Base-by-base conservation (phyloP, 1,140 invertebrate species). In the Latrodectus geometricus region DNA sequence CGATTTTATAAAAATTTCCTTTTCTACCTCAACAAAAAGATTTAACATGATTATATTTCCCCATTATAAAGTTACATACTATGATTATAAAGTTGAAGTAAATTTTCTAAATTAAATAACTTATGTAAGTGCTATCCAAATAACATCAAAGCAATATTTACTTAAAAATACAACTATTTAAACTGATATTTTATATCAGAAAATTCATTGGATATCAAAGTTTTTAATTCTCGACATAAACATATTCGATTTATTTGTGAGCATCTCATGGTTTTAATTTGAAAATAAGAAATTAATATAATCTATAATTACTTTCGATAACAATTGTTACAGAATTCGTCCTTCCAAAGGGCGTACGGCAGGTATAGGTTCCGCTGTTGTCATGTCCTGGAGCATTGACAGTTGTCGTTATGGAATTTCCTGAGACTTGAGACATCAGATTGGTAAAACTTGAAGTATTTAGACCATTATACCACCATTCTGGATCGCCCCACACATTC, bases 351-450 rank as follows among this genome's bases (percentile, higher is more conserved):
- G 73, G 73, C 0, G 73, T 54, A 7, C 23, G 21, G 23, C 82
- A 84, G 15, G 35, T 52, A 54, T 84, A 84, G 12, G 76, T n/a
- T 15, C 82, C 82, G 17, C 82, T 84, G 73, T 52, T 23, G 8
- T 21, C 48, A 9, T 48, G 20, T 20, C 7, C 15, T 70, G 69
- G 17, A 70, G 21, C 20, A 23, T 7, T 14, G 35, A n/a, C 20
- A 35, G 68, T 21, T 20, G 68, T 9, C 8, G 11, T 12, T 11
- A 21, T 70, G n/a, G 4, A 70, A 2, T 20, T 65, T 4, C 61
- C n/a, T 15, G n/a, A 65, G 14, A 7, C n/a, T 65, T 65, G n/a
- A 20, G 61, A 65, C 2, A 65, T 14, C 14, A 15, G n/a, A 65
- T 2, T 65, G n/a, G 61, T 15, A 65, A 65, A 14, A 65, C 61